Base-by-base conservation (phyloP, 37 sponge, comb jelly and placozoan species). In the Oscarella lobularis region DNA sequence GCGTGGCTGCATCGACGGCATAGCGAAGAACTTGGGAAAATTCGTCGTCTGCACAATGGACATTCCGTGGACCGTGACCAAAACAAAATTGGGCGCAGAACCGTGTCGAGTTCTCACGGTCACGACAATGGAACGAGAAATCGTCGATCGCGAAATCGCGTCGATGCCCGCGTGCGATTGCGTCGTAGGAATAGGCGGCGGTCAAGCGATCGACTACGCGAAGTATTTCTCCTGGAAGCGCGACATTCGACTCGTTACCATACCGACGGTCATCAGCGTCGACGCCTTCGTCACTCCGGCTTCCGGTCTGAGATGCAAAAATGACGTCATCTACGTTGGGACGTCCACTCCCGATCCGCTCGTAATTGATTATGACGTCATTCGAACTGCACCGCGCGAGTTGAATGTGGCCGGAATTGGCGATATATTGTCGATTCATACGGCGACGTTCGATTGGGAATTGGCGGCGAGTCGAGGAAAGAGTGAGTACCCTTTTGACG, bases 161-260 rank as follows among this genome's bases (percentile, higher is more conserved):
- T 14, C 75, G 14, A n/a, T 37, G 4, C 54, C 75, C 4, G 54
- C 30, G 27, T 74, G 55, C 66, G 54, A 38, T 74, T 20, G 36
- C 4, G 30, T 74, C 9, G 75, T 74, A 4, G 75, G 75, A 5
- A 37, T 74, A 9, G 75, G 75, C 35, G 75, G 75, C 27, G 75
- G 75, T 9, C 75, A 74, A 29, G 75, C 75, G 27, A 35, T 74
- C 4, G 75, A 74, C 54, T 5, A 60, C 27, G 75, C 75, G 9
- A 74, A 38, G 75, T 74, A 38, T 74, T 30, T 29, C 9, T 29
- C 32, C 6, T 29, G 31, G 72, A 48, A 48, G 20, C 60, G 9
- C 60, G 9, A 9, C 9, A 20, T 48, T 48, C 60, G 60, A 48
- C 60, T 48, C 20, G 60, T 48, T 20, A 48, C 60, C 60, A 48